Conservation (phyloP, 2,797 vertebrate species). For the Sebastes oblongus region DNA sequence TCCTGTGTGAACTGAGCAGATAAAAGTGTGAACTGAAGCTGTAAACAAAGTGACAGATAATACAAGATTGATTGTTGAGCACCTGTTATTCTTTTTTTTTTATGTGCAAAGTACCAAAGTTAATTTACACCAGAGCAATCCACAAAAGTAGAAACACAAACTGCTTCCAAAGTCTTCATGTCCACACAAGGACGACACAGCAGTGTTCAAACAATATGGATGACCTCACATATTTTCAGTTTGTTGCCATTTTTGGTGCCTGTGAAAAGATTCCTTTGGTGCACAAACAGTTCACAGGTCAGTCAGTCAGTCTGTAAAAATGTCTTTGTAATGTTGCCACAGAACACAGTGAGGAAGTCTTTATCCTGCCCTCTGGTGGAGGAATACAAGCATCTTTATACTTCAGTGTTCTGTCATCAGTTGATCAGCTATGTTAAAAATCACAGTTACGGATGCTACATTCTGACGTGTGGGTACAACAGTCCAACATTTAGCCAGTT, state of each 20-base stretch:
- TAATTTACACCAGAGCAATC: conserved; percentile 51
- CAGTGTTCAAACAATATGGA: conserved; percentile 1
- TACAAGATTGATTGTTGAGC: background rate
- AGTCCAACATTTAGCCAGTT: conserved; percentile 40
- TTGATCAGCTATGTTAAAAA: conserved; percentile 8
- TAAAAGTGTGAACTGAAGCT: background rate
- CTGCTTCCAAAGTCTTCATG: background rate
- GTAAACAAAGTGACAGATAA: conserved; percentile 5
- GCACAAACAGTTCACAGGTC: conserved; percentile 24
- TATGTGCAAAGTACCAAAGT: conserved; percentile 63
- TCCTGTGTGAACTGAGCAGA: background rate
- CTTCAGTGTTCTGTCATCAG: background rate
- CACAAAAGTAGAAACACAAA: conserved; percentile 54
- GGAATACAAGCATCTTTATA: background rate
- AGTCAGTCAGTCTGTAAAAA: background rate
- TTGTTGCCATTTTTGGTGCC: conserved; percentile 26
- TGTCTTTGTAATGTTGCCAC: background rate
- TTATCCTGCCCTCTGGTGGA: conserved; percentile 36
- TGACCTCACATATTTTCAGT: conserved; percentile 8
- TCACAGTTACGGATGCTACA: background rate
- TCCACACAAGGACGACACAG: background rate
- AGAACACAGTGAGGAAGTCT: background rate
- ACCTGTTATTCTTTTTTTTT: conserved; percentile 22
- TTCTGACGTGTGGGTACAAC: background rate
- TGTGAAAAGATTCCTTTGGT: conserved; percentile 18